Evolutionary conservation across 2,113 vertebrate species (phyloP).

Genomic region (Ammodytes marinus): DNA sequence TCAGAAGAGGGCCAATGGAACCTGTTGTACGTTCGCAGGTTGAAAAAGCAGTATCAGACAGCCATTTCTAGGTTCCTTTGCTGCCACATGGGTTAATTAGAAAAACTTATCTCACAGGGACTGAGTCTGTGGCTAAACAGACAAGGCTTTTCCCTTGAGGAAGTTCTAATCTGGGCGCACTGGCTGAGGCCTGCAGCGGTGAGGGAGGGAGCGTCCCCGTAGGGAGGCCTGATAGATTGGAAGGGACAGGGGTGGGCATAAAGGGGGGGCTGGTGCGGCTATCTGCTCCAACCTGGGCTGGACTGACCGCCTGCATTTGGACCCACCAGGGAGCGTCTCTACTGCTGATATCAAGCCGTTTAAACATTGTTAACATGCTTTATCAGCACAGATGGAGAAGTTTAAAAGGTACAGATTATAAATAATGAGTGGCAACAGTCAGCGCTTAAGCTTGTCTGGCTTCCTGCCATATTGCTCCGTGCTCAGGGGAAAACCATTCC

Average conservation of each 20-base stretch:
- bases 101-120: slow-evolving; percentile 93
- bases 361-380: slow-evolving; percentile 33
- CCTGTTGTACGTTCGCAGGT: slow-evolving; percentile 39
- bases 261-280: slow-evolving; percentile 49
- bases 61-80: slow-evolving; percentile 69
- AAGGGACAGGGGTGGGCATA: slow-evolving; percentile 30
- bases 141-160: slow-evolving; percentile 82
- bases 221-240: slow-evolving; percentile 54
- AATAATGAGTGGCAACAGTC: slow-evolving; percentile 27
- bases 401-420: slow-evolving; percentile 36
- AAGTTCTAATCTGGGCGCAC: slow-evolving; percentile 87
- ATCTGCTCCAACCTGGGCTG: slow-evolving; percentile 53
- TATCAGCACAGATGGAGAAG: slow-evolving; percentile 41
- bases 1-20: background rate
- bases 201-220: slow-evolving; percentile 31
- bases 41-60: slow-evolving; percentile 41
- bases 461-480: background rate
- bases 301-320: slow-evolving; percentile 10
- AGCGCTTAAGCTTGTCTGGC: slow-evolving; percentile 42
- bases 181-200: slow-evolving; percentile 69
- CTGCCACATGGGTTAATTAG: slow-evolving; percentile 93
- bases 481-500: slow-evolving; percentile 9
- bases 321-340: slow-evolving; percentile 9
- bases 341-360: slow-evolving; percentile 35
- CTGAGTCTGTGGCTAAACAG: slow-evolving; percentile 82